Evolutionary conservation across 2,113 vertebrate genomes (phyloP).

Genomic region (Alces alces): DNA sequence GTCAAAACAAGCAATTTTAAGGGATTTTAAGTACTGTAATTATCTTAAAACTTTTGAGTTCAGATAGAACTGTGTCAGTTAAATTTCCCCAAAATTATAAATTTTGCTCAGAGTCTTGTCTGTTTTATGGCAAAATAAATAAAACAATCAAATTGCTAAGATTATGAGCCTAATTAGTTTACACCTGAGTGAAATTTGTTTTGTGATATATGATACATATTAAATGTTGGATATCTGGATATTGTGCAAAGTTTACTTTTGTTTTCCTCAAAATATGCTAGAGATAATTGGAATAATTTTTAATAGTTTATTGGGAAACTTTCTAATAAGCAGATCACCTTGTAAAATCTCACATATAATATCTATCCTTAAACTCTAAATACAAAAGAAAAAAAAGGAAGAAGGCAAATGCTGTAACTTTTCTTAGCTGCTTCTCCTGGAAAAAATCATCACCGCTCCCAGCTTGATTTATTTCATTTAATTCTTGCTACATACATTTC

Average conservation of each 20-base stretch:
- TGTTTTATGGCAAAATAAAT: slow-evolving; percentile 3
- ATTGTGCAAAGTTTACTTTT: not conserved
- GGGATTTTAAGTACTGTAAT: not conserved
- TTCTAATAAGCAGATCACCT: not conserved
- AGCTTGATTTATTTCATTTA: slow-evolving; percentile 63
- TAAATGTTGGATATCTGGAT: slow-evolving; percentile 1
- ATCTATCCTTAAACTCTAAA: not conserved
- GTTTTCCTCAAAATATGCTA: slow-evolving; percentile 22
- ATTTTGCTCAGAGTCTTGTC: not conserved
- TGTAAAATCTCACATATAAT: not conserved
- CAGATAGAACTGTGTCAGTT: not conserved
- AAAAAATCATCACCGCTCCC: slow-evolving; percentile 36
- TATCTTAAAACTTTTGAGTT: slow-evolving; percentile 3
- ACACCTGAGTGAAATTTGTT: slow-evolving; percentile 5
- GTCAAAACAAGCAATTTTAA: not conserved
- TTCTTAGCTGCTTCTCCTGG: slow-evolving; percentile 25
- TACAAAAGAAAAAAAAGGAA: not conserved
- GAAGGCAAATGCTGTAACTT: not conserved
- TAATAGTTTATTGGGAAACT: not conserved
- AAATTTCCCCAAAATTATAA: not conserved
- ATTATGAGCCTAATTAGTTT: slow-evolving; percentile 7
- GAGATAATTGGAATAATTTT: slow-evolving; percentile 14
- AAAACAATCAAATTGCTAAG: slow-evolving; percentile 54
- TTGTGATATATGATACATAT: slow-evolving; percentile 2
- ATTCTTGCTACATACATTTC: slow-evolving; percentile 41